A percentile compares a stretch with the other conserved stretches of the same genome.
Evolutionary conservation across 2,888 invertebrate species (phyloP).

Genomic region (Fragum sueziense): DNA sequence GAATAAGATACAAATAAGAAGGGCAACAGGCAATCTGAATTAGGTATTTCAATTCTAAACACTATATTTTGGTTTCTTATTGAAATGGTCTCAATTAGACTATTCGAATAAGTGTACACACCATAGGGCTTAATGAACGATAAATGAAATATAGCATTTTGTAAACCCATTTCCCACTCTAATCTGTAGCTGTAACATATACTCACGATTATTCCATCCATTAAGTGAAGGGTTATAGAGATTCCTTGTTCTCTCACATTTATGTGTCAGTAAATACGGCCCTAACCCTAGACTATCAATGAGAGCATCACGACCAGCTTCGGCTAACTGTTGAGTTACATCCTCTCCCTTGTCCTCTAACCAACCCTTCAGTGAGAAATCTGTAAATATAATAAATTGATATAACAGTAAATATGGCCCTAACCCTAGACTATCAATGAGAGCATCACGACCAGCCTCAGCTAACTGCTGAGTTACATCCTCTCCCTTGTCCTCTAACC

Average conservation of each 20-base stretch:
- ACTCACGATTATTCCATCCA: constrained; percentile 66
- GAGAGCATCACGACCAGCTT: constrained; percentile 51
- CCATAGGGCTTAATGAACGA: too few relatives aligned
- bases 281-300: constrained; percentile 54
- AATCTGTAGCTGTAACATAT: too few relatives aligned
- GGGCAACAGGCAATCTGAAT: too few relatives aligned
- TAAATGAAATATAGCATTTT: too few relatives aligned
- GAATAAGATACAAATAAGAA: too few relatives aligned
- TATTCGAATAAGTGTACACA: too few relatives aligned
- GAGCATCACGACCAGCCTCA: constrained; percentile 46
- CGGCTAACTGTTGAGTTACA: constrained; percentile 37
- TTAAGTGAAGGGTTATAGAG: constrained; percentile 53
- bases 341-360: constrained; percentile 48
- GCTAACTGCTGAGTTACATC: constrained; percentile 39
- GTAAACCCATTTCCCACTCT: too few relatives aligned
- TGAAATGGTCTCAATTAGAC: too few relatives aligned
- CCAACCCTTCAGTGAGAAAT: constrained; percentile 62
- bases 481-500: constrained; percentile 50
- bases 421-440: constrained; percentile 56
- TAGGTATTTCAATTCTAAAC: too few relatives aligned
- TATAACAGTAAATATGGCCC: constrained; percentile 33
- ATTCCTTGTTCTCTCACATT: constrained; percentile 53
- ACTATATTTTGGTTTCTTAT: too few relatives aligned
- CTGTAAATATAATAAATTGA: constrained; percentile 28
- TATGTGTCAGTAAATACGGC: constrained; percentile 36